Percentiles rank a stretch among this genome's conserved stretches.
These are phyloP conservation scores for Drosophila putrida DNA, from an alignment of 2,888 invertebrate species.

Conservation along the genomic window DNA sequence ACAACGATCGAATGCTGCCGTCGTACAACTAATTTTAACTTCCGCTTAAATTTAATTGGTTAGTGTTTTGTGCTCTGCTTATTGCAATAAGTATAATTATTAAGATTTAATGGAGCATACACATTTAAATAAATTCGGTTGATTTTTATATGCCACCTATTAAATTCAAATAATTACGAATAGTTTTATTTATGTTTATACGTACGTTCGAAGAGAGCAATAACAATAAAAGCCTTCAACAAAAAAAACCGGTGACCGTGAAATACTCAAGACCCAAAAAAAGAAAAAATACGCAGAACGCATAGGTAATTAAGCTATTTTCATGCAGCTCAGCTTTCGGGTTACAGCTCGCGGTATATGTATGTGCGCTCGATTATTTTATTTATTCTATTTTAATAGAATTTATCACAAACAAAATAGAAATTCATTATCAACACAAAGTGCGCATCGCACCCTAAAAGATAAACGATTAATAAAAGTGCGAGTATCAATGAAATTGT, in stretches of 20 bases:
- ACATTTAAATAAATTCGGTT: neutral
- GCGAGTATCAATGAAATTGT: slow-evolving; percentile 64
- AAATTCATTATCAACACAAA: slow-evolving; percentile 59
- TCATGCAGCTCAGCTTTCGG: slow-evolving; percentile 59
- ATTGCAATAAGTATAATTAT: slow-evolving; percentile 10
- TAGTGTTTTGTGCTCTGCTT: slow-evolving; percentile 31
- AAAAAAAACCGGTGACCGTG: slow-evolving; percentile 64
- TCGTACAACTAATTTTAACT: slow-evolving; percentile 13
- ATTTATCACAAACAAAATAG: slow-evolving; percentile 35
- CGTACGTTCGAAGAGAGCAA: slow-evolving; percentile 16
- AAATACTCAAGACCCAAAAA: slow-evolving; percentile 57
- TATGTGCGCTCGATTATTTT: slow-evolving; percentile 5
- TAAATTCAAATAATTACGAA: slow-evolving; percentile 4
- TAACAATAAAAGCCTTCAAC: slow-evolving; percentile 60
- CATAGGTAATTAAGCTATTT: slow-evolving; percentile 71
- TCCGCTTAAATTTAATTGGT: slow-evolving; percentile 54
- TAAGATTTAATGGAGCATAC: neutral
- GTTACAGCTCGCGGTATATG: slow-evolving; percentile 19
- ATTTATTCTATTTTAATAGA: slow-evolving; percentile 15
- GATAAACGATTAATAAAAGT: slow-evolving; percentile 45
- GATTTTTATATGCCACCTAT: slow-evolving; percentile 1
- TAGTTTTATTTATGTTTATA: slow-evolving; percentile 10
- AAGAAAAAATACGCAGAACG: slow-evolving; percentile 42
- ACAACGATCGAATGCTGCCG: slow-evolving; percentile 27
- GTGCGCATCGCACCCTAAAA: slow-evolving; percentile 64